Evolutionary conservation across 2,113 vertebrate species (phyloP), one percentile per base, ranked within the genome.

Genomic region (Psittacula cyanocephala): DNA sequence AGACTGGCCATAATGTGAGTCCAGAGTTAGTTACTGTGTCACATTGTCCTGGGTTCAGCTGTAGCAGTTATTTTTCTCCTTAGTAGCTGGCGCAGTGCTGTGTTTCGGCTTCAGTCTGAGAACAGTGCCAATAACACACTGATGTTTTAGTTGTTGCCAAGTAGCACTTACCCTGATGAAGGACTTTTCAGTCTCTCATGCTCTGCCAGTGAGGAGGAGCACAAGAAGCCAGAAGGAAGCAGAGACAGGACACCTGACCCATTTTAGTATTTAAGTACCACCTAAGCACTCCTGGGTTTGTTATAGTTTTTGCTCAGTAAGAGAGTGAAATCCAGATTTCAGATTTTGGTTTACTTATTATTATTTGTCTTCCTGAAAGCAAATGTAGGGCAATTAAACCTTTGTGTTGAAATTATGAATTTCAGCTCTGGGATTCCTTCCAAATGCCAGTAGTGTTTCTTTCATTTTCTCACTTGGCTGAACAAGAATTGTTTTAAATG

Each of bases 351-450:
- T 88, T 37, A 37, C 17, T 81, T n/a, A 8, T 60, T 44, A 81
- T 52, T 91, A 47, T 78, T 91, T 83, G 43, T n/a, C 76, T 94
- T 71, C 43, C 69, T 71, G 35, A 60, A 79, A 85, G 71, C 44
- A 77, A 90, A 93, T 57, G 72, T 88, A 86, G 72, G 55, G 44
- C 65, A 81, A 71, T 88, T 78, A 91, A 86, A 39, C 15, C 69
- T 95, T 90, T 68, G 68, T 88, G 79, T 55, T 94, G 86, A 90
- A 93, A 71, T 93, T 15, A 57, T 0, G 13, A 80, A 75, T 77
- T 85, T 92, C 69, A 83, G 78, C 67, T 67, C 62, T 91, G 89
- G 85, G 85, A 92, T 93, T 91, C 39, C 82, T 86, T 96, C 89
- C 87, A 91, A 74, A 86, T 90, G 29, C 41, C 17, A 80, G 12